A percentile compares a stretch with the other conserved stretches of the same genome.
phyloP scores from a whole-genome alignment of 2,888 invertebrate genomes.

The Ceriagrion tenellum region DNA sequence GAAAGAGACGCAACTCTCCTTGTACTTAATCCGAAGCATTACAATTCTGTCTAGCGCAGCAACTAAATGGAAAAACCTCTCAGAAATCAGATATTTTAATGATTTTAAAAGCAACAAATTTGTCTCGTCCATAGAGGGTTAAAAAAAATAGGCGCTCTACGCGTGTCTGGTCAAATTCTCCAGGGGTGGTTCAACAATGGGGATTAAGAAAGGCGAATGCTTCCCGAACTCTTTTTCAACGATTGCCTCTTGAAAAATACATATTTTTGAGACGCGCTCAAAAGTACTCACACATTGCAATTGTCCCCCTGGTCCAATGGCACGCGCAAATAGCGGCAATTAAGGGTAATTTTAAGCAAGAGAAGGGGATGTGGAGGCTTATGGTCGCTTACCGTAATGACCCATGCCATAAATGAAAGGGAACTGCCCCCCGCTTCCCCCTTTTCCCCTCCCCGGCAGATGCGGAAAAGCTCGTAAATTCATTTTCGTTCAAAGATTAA shows the following conservation, averaged over 20 bases:
- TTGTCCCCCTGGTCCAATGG: background rate
- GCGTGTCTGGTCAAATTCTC: background rate
- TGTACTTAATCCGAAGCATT: too few species aligned
- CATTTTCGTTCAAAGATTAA: background rate
- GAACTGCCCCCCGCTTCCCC: background rate
- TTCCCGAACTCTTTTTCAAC: background rate
- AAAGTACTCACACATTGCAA: background rate
- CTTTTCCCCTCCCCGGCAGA: too few species aligned
- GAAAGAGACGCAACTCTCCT: too few species aligned
- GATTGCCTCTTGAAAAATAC: background rate
- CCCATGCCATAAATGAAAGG: background rate
- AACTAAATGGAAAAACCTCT: too few species aligned
- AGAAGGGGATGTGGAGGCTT: background rate
- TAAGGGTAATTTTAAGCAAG: background rate
- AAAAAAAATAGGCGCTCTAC: background rate
- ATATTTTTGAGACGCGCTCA: background rate
- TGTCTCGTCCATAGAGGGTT: too few species aligned
- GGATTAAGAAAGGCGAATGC: background rate
- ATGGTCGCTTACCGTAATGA: slow-evolving; percentile 31
- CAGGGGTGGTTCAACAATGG: background rate
- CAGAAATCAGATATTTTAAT: too few species aligned
- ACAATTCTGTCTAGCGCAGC: too few species aligned
- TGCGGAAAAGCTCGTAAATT: background rate
- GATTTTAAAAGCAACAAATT: too few species aligned
- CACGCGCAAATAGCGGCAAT: slow-evolving; percentile 9